Percentiles rank a stretch among this genome's conserved stretches.
Evolutionary conservation across 92 coral and sea anemone genomes (phyloP).

Genomic region (Parazoanthus swiftii): DNA sequence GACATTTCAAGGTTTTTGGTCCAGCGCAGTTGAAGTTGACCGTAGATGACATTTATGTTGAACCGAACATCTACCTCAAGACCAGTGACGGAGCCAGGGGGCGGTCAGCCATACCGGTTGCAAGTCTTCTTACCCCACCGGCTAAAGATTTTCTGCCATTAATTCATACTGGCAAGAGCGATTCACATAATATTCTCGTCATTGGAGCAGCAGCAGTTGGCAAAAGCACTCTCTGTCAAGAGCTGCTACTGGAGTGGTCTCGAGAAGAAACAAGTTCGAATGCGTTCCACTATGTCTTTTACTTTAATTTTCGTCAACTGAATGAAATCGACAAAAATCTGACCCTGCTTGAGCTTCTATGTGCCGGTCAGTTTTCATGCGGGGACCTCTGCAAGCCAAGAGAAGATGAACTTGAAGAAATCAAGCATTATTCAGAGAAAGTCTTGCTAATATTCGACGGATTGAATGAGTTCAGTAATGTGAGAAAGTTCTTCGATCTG

Average conservation of each 20-base stretch:
- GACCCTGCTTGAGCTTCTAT: conserved; percentile 33
- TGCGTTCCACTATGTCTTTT: conserved; percentile 29
- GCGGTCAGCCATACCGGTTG: conserved; percentile 8
- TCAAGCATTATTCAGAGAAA: conserved; percentile 14
- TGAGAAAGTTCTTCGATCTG: conserved; percentile 25
- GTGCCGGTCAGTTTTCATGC: conserved; percentile 41
- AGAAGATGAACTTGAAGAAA: conserved; percentile 39
- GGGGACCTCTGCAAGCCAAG: conserved; percentile 38
- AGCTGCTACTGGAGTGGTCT: conserved; percentile 35
- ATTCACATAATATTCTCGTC: conserved; percentile 13
- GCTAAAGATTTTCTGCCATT: conserved; percentile 12
- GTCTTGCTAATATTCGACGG: conserved; percentile 41
- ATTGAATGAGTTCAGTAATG: conserved; percentile 30
- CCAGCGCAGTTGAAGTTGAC: conserved; percentile 40
- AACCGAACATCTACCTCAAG: conserved; percentile 37
- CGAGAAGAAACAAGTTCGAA: neutral
- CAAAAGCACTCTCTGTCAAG: conserved; percentile 37
- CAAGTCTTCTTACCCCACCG: neutral
- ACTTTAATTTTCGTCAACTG: conserved; percentile 35
- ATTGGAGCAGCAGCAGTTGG: conserved; percentile 36
- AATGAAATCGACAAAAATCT: conserved; percentile 24
- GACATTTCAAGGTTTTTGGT: conserved; percentile 31
- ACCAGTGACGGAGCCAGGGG: conserved; percentile 13
- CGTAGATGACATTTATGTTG: conserved; percentile 28
- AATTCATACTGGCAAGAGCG: neutral